These are phyloP conservation scores for Oostethus manadensis DNA, from an alignment of 2,113 vertebrate species.

Conservation along the genomic window DNA sequence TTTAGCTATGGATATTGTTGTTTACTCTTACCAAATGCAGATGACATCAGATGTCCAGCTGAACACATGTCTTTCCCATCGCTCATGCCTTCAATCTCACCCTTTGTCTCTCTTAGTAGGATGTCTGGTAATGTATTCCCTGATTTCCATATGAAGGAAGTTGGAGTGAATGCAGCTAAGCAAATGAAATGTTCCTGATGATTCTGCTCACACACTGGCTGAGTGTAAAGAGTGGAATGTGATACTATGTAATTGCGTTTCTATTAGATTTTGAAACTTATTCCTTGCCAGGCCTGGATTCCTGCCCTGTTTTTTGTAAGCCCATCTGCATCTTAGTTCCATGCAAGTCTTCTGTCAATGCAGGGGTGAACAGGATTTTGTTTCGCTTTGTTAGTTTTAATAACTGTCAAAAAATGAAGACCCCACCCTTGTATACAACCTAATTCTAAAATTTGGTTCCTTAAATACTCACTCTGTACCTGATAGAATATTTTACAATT, in stretches of 20 bases:
- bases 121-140: conserved; percentile 56
- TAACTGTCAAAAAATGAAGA: too few species aligned
- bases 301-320: neutral
- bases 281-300: too few species aligned
- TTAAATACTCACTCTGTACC: too few species aligned
- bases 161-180: conserved; percentile 45
- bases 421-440: neutral
- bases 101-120: conserved; percentile 49
- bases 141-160: conserved; percentile 70
- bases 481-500: neutral
- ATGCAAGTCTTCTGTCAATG: neutral
- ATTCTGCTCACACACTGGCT: conserved; percentile 29
- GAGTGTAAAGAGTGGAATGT: neutral
- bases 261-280: neutral
- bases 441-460: neutral
- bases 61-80: conserved; percentile 46
- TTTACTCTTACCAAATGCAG: conserved; percentile 39
- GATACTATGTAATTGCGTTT: conserved; percentile 1
- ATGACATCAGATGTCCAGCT: conserved; percentile 53
- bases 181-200: conserved; percentile 42
- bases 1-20: conserved; percentile 44
- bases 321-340: neutral
- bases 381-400: too few species aligned
- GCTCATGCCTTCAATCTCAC: conserved; percentile 52
- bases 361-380: too few species aligned